phyloP scores from a whole-genome alignment of 2,113 vertebrate genomes.

The Beaufortia kweichowensis region DNA sequence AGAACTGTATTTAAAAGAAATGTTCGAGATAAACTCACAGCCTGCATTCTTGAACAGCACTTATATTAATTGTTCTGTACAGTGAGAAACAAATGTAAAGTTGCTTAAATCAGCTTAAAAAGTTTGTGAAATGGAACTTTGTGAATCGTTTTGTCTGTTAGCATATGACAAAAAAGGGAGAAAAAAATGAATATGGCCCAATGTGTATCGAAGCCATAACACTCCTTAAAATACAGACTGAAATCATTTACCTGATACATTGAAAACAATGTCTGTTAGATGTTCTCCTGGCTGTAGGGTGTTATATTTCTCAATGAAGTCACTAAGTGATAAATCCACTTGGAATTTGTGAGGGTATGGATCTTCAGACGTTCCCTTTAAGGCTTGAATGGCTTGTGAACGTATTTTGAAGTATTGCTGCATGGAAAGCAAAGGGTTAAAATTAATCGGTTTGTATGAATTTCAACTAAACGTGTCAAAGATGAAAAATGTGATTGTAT shows the following conservation, averaged over 20 bases:
- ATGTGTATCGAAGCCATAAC: not conserved
- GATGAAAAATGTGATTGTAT: not conserved
- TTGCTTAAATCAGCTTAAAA: no score
- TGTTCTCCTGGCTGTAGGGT: constrained; percentile 90
- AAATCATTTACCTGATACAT: constrained; percentile 81
- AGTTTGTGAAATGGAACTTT: no score
- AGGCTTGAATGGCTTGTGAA: constrained; percentile 85
- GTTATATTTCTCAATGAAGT: constrained; percentile 89
- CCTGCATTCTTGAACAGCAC: no score
- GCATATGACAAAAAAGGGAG: no score
- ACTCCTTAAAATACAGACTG: not conserved
- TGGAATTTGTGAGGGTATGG: constrained; percentile 96
- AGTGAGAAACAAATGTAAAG: no score
- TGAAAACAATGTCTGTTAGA: constrained; percentile 77
- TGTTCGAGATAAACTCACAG: not conserved
- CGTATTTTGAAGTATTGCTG: constrained; percentile 99
- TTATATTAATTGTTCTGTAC: no score
- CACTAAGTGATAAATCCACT: constrained; percentile 86
- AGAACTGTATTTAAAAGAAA: not conserved
- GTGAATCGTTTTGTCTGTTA: no score
- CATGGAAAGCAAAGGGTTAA: constrained; percentile 18
- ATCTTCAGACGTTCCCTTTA: constrained; percentile 87
- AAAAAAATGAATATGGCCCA: not conserved
- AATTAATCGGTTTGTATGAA: not conserved
- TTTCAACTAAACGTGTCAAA: not conserved